Conservation (phyloP, 1,140 invertebrate genomes). For the Drosophila micromelanica region DNA sequence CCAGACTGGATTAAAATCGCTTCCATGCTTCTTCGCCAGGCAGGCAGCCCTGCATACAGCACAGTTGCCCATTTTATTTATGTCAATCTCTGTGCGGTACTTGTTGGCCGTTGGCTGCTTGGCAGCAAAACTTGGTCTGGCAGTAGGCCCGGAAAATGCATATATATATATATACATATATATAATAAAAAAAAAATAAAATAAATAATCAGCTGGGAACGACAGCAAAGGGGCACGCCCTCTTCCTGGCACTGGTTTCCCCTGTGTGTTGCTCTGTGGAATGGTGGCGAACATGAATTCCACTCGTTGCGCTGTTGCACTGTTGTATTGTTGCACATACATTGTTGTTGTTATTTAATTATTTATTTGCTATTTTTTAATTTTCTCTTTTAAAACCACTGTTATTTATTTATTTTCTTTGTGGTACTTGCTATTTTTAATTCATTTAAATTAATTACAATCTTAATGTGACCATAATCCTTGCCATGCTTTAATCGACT, state of each 20-base stretch:
- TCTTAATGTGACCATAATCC: constrained; percentile 70
- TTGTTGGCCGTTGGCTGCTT: constrained; percentile 26
- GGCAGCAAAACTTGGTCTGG: constrained; percentile 30
- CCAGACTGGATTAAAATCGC: constrained; percentile 57
- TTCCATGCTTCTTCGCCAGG: constrained; percentile 61
- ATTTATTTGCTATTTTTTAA: constrained; percentile 61
- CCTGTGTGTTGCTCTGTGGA: background rate
- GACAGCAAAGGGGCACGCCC: constrained; percentile 46
- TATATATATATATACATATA: constrained; percentile 15
- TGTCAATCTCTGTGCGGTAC: constrained; percentile 63
- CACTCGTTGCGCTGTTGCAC: constrained; percentile 24
- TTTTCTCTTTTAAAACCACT: constrained; percentile 52
- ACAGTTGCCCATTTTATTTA: constrained; percentile 69
- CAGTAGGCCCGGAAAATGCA: constrained; percentile 52
- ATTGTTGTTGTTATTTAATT: constrained; percentile 66
- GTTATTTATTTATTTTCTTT: constrained; percentile 52
- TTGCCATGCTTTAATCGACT: constrained; percentile 58
- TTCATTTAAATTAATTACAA: constrained; percentile 74
- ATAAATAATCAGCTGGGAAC: constrained; percentile 70
- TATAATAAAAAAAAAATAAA: constrained; percentile 27
- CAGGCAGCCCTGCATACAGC: constrained; percentile 23
- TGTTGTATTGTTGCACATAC: constrained; percentile 16
- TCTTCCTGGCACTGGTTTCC: constrained; percentile 30
- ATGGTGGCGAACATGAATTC: constrained; percentile 41
- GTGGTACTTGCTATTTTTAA: constrained; percentile 54